Evolutionary conservation across 2,113 vertebrate genomes (phyloP).

Genomic region (Megaleporinus macrocephalus): DNA sequence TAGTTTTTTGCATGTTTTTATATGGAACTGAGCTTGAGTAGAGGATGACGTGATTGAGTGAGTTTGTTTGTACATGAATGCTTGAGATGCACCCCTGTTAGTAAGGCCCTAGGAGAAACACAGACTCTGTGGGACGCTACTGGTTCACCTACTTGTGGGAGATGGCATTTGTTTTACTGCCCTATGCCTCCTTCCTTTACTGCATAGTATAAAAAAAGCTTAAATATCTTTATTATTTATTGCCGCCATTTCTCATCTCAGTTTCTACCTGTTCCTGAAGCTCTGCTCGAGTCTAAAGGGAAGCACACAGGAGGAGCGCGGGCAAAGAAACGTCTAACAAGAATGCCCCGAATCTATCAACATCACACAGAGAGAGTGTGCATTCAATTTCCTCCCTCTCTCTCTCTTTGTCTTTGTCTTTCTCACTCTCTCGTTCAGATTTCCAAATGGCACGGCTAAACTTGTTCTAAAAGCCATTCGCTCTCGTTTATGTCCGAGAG

Average conservation of each 20-base stretch:
- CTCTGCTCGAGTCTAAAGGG: constrained; percentile 57
- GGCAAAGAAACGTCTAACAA: constrained; percentile 62
- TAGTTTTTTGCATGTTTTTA: background rate
- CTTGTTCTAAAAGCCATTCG: constrained; percentile 41
- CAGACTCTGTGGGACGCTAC: constrained; percentile 17
- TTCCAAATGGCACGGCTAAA: constrained; percentile 43
- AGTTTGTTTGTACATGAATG: background rate
- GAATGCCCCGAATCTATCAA: constrained; percentile 69
- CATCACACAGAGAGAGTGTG: constrained; percentile 12
- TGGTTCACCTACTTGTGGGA: too few relatives aligned
- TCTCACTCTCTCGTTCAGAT: constrained; percentile 41
- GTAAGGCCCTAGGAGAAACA: background rate
- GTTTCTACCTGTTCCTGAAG: background rate
- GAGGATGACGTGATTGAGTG: background rate
- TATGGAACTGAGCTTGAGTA: background rate
- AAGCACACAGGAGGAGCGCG: constrained; percentile 61
- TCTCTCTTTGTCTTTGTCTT: too few relatives aligned
- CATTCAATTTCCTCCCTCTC: constrained; percentile 15
- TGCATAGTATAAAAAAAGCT: constrained; percentile 52
- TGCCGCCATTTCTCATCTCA: too few relatives aligned
- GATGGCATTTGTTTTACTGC: constrained; percentile 29
- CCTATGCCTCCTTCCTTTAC: constrained; percentile 58
- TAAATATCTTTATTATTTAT: constrained; percentile 67
- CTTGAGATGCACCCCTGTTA: background rate
- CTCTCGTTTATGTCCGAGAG: constrained; percentile 47